These are phyloP conservation scores for Drosophila bocki DNA, from an alignment of 1,140 invertebrate species.

Conservation along the genomic window DNA sequence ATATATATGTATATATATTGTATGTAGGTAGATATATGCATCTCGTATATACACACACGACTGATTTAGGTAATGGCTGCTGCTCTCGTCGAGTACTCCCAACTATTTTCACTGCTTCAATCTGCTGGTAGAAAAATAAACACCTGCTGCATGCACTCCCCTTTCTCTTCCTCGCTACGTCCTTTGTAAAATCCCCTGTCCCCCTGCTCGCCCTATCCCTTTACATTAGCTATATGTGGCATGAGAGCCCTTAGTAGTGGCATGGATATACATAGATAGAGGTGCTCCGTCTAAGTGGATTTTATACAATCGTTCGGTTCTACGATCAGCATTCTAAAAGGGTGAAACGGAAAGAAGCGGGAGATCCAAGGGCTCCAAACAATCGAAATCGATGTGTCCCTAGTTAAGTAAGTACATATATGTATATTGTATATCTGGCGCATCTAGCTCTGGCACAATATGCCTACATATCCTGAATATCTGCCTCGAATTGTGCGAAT, in stretches of 20 bases:
- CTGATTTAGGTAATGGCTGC: constrained; percentile 38
- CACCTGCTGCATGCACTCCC: constrained; percentile 34
- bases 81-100: constrained; percentile 36
- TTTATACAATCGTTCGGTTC: constrained; percentile 45
- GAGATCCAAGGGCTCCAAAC: constrained; percentile 4
- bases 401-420: constrained; percentile 9
- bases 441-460: constrained; percentile 11
- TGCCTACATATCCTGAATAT: constrained; percentile 32
- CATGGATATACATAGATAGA: constrained; percentile 20
- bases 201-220: constrained; percentile 21
- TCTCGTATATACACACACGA: constrained; percentile 57
- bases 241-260: constrained; percentile 29
- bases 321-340: constrained; percentile 33
- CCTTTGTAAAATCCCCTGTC: constrained; percentile 24
- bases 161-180: constrained; percentile 2
- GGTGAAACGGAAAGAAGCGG: constrained; percentile 29
- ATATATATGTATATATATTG: constrained; percentile 50
- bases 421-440: constrained; percentile 20
- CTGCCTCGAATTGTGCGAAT: constrained; percentile 53
- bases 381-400: constrained; percentile 26
- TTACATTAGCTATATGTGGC: constrained; percentile 29
- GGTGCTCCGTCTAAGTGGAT: constrained; percentile 41
- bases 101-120: constrained; percentile 57
- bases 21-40: constrained; percentile 48
- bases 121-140: constrained; percentile 77